phyloP scores from a whole-genome alignment of 2,888 invertebrate genomes.

The Mesorhabditis sp. region DNA sequence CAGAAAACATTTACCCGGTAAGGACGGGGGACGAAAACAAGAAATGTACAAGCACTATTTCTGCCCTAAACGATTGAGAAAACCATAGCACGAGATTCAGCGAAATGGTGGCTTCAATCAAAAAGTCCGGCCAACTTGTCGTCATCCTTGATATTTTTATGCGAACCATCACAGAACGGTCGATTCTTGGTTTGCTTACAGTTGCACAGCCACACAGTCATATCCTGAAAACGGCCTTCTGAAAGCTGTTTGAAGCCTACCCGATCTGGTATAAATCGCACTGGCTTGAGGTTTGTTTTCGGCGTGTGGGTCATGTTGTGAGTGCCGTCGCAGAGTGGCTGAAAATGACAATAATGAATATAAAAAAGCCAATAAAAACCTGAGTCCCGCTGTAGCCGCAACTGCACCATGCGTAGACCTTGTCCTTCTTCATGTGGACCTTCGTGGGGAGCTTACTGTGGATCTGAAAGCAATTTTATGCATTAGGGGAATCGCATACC shows the following conservation, averaged over 20 bases:
- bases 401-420: slow-evolving; percentile 83
- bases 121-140: slow-evolving; percentile 45
- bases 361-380: slow-evolving; percentile 47
- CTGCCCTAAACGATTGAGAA: too few relatives aligned
- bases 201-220: slow-evolving; percentile 93
- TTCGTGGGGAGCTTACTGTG: slow-evolving; percentile 36
- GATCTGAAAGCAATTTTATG: slow-evolving; percentile 9
- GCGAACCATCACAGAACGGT: slow-evolving; percentile 96
- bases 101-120: slow-evolving; percentile 24
- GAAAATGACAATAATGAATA: slow-evolving; percentile 43
- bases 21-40: too few relatives aligned
- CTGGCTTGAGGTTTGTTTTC: slow-evolving; percentile 69
- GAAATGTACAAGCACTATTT: too few relatives aligned
- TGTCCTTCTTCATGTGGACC: slow-evolving; percentile 65
- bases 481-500: slow-evolving; percentile 17
- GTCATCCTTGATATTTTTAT: slow-evolving; percentile 63
- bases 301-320: slow-evolving; percentile 66
- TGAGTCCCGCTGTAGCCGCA: slow-evolving; percentile 86
- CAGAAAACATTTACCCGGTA: too few relatives aligned
- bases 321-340: slow-evolving; percentile 91
- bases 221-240: slow-evolving; percentile 61
- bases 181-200: slow-evolving; percentile 80
- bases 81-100: neutral
- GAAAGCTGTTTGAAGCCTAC: neutral
- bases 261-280: slow-evolving; percentile 76